A percentile compares a stretch with the other conserved stretches of the same genome.
Conservation (phyloP, 2,888 invertebrate species). For the Drosophila sordidula region DNA sequence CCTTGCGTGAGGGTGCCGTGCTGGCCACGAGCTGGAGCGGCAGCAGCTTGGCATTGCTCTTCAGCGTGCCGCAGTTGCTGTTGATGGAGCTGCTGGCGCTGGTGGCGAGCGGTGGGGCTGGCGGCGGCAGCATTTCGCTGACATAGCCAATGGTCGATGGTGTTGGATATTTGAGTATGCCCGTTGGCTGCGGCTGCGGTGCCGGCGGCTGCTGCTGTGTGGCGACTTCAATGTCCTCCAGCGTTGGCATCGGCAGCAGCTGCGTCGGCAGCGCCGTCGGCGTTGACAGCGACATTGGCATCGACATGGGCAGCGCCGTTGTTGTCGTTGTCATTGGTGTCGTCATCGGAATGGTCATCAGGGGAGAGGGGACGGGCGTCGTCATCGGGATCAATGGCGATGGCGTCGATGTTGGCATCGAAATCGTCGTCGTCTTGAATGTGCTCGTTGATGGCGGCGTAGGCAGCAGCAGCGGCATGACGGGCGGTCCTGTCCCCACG, state of each 20-base stretch:
- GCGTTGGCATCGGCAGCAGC: conserved; percentile 80
- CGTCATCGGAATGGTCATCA: conserved; percentile 9
- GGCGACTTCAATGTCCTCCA: conserved; percentile 82
- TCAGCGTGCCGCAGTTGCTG: conserved; percentile 74
- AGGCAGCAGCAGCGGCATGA: conserved; percentile 52
- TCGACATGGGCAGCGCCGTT: conserved; percentile 31
- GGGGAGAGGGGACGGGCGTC: conserved; percentile 1
- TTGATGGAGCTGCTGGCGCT: conserved; percentile 42
- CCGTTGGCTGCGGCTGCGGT: conserved; percentile 52
- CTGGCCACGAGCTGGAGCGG: conserved; percentile 61
- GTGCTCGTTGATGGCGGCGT: conserved; percentile 55
- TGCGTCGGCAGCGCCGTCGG: conserved; percentile 62
- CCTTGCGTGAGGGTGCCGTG: conserved; percentile 48
- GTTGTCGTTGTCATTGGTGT: conserved; percentile 14
- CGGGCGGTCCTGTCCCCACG: conserved; percentile 41
- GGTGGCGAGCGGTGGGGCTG: conserved; percentile 34
- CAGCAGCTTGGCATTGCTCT: conserved; percentile 75
- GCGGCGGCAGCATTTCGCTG: conserved; percentile 41
- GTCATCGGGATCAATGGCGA: conserved; percentile 3
- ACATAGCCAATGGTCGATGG: conserved; percentile 50
- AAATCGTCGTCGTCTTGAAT: conserved; percentile 46
- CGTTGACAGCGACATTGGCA: conserved; percentile 38
- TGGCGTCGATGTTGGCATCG: conserved; percentile 26
- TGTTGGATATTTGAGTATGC: conserved; percentile 59
- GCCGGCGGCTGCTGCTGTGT: conserved; percentile 34